Conservation (phyloP, 2,888 invertebrate genomes). For the Mechanitis messenoides region DNA sequence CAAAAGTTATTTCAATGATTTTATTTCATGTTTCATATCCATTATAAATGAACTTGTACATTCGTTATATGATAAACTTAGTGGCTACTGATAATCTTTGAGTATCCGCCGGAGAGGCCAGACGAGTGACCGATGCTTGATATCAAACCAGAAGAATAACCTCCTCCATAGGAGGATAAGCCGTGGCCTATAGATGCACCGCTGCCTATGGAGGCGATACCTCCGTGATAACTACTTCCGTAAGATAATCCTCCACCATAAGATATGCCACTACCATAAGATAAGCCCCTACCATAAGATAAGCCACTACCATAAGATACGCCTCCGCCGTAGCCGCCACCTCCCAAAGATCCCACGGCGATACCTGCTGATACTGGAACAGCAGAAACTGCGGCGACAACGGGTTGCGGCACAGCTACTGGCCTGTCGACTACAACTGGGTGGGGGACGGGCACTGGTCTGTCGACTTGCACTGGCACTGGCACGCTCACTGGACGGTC, state of each 20-base stretch:
- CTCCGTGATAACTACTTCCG: background rate
- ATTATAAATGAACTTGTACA: conserved; percentile 34
- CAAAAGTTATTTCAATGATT: conserved; percentile 17
- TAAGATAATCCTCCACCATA: conserved; percentile 8
- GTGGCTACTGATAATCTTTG: conserved; percentile 32
- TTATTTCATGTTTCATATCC: conserved; percentile 23
- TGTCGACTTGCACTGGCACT: conserved; percentile 76
- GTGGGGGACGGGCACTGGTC: conserved; percentile 57
- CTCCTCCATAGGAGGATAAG: conserved; percentile 12
- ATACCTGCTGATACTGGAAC: conserved; percentile 22
- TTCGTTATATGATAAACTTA: conserved; percentile 27
- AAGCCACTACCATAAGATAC: conserved; percentile 11
- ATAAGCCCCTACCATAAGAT: conserved; percentile 11
- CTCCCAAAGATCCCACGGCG: conserved; percentile 11
- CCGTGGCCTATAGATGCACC: conserved; percentile 10
- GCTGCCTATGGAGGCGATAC: background rate
- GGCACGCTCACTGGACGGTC: conserved; percentile 77
- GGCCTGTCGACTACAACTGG: conserved; percentile 44
- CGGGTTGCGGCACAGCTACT: conserved; percentile 60
- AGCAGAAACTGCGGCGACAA: conserved; percentile 36
- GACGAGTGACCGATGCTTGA: conserved; percentile 6
- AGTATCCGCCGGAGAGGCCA: conserved; percentile 29
- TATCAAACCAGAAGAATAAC: conserved; percentile 6
- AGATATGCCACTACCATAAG: background rate
- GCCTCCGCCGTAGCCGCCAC: conserved; percentile 10